Base-by-base conservation (phyloP, 2,113 vertebrate species). In the Cinclus mexicanus region DNA sequence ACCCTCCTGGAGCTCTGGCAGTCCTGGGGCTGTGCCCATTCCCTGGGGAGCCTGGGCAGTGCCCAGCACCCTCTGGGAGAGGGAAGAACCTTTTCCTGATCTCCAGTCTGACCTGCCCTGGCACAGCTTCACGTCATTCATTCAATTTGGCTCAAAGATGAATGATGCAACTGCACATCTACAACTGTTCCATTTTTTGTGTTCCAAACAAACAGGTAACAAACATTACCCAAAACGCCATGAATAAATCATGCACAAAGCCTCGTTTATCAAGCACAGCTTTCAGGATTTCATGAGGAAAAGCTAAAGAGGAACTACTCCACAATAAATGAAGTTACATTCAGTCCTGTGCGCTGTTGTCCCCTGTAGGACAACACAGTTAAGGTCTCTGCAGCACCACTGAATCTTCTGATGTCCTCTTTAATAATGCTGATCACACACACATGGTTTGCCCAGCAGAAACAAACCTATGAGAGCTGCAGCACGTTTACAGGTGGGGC, bases 11-110 rank as follows among this genome's bases (percentile, higher is more conserved):
- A 35, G 70, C 63, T 55, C 41, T 69, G 79, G 28, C 29, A 68
- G 61, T 39, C 24, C 18, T 0, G 2, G 47, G 29, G 0, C 5
- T 0, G 14, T 61, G 63, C 0, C 5, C 61, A 61, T 6, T 7
- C 61, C 78, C 46, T 68, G 69, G 16, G 28, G 52, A 74, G 33
- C 52, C 60, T 59, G 68, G 8, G 11, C 52, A 82, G 52, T n/a
- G 77, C 60, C 52, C 20, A 68, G 20, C 39, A 55, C 7, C 24
- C 41, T 75, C 21, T 60, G 78, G 14, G 25, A 14, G 24, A 76
- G 25, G 17, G 24, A 76, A 61, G 25, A 76, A 16, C 18, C 14
- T 69, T 76, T 4, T 0, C 49, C 79, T 10, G 0, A 63, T 0
- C 2, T 10, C 63, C 79, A 42, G 0, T 47, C 35, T 1, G 4